Conservation (phyloP, 2,113 vertebrate genomes). For the Caranx melampygus region DNA sequence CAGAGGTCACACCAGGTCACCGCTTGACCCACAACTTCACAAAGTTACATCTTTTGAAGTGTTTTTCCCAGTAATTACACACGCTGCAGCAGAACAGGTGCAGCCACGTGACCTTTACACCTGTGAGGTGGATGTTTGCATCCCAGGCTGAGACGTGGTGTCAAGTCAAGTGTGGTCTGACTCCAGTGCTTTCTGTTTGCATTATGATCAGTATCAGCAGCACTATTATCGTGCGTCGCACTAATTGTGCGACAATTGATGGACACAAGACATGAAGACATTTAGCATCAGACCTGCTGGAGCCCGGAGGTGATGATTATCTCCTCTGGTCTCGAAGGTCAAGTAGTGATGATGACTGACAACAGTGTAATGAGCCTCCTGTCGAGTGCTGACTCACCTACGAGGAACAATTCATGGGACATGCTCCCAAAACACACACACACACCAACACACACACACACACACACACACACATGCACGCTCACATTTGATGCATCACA, state of each 20-base stretch:
- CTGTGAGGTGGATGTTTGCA: neutral
- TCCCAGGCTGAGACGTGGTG: neutral
- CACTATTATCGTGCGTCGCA: too few relatives aligned
- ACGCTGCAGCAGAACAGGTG: neutral
- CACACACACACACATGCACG: neutral
- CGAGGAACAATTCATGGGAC: constrained; percentile 15
- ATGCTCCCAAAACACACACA: neutral
- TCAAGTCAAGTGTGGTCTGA: neutral
- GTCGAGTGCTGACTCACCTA: constrained; percentile 19
- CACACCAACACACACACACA: neutral
- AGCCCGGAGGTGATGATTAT: neutral
- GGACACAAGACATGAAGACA: too few relatives aligned
- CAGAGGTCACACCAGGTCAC: neutral
- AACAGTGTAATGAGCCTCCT: constrained; percentile 31
- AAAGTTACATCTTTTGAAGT: neutral
- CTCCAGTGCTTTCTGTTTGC: neutral
- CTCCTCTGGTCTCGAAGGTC: constrained; percentile 15
- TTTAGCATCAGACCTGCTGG: too few relatives aligned
- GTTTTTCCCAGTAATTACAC: neutral
- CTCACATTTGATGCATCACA: constrained; percentile 21
- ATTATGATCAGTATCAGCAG: neutral
- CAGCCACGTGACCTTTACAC: neutral
- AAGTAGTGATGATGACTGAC: constrained; percentile 16
- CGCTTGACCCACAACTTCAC: neutral
- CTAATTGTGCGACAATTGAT: too few relatives aligned